Percentiles rank a stretch among this genome's conserved stretches.
Evolutionary conservation across 2,113 vertebrate species (phyloP).

Genomic region (Poeciliopsis prolifica): DNA sequence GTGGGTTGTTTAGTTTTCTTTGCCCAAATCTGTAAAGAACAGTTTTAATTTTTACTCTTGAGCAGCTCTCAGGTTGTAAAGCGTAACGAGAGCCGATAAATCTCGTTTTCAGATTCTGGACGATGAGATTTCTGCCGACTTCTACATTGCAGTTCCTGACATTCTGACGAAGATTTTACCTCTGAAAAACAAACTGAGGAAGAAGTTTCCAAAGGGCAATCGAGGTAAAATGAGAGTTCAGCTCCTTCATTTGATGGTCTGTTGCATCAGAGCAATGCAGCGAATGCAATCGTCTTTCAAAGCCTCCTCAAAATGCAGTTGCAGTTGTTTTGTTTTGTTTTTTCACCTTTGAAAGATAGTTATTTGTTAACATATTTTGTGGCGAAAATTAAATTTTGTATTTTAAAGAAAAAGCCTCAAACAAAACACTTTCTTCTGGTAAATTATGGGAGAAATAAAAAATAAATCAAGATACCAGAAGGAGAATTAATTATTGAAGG

Average conservation of each 20-base stretch:
- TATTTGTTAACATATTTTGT: background rate
- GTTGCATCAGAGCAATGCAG: no score
- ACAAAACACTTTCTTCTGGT: no score
- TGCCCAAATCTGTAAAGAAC: background rate
- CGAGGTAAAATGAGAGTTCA: slow-evolving; percentile 63
- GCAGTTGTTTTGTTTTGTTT: no score
- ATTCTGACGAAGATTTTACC: slow-evolving; percentile 83
- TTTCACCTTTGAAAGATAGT: no score
- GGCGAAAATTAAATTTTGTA: no score
- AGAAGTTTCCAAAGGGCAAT: slow-evolving; percentile 87
- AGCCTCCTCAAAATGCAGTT: no score
- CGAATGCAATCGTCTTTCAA: no score
- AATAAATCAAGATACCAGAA: no score
- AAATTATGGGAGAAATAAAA: no score
- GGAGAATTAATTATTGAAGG: no score
- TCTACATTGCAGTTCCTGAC: slow-evolving; percentile 88
- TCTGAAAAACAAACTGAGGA: slow-evolving; percentile 86
- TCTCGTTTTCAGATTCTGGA: slow-evolving; percentile 84
- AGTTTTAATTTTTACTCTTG: background rate
- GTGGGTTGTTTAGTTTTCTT: slow-evolving; percentile 65
- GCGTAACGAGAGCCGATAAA: background rate
- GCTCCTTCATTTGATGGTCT: no score
- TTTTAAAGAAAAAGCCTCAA: no score
- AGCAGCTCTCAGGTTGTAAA: background rate
- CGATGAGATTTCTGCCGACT: slow-evolving; percentile 87